Base-by-base conservation (phyloP, 2,113 vertebrate species). In the Pluvianellus socialis region DNA sequence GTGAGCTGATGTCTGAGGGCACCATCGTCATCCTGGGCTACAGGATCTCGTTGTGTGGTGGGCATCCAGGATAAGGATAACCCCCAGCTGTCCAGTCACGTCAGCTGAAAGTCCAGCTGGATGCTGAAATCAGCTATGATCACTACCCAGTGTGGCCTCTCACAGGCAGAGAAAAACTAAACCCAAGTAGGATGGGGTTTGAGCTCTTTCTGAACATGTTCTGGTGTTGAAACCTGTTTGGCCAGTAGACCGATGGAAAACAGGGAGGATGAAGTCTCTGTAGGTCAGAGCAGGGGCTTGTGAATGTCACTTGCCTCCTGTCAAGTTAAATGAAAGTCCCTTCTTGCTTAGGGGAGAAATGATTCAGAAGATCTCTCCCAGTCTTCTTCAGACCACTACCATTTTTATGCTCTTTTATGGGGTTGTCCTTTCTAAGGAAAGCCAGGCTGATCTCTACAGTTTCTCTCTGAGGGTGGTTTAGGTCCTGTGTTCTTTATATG, bases 31-130 rank as follows among this genome's bases (percentile, higher is more conserved):
- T 58, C 38, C 65, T 49, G 71, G n/a, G 49, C 70, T 72, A 9
- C 49, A 9, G 47, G 28, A 16, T 45, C 81, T 30, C 7, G 0
- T 33, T 2, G 0, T n/a, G 19, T 13, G 63, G 42, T 47, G 53
- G 45, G 47, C 47, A 3, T 17, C 18, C 23, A 5, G 35, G 55
- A 17, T 53, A 45, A 5, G 35, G 55, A 17, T 53, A 45, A 50
- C 26, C 24, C 58, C 38, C 0, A 0, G 9, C 47, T 50, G 20
- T 35, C 30, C n/a, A 2, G 30, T 47, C 2, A 1, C 4, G 0
- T 38, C 66, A 40, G 55, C 72, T 65, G 49, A 38, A 45, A 73
- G 28, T 68, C 17, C 61, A 52, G 68, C 66, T 44, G 62, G 53
- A 20, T 68, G 73, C 61, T 61, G 74, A 47, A 35, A 18, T 53